These are phyloP conservation scores for Guaruba guarouba DNA, from an alignment of 2,113 vertebrate genomes.

Conservation along the genomic window DNA sequence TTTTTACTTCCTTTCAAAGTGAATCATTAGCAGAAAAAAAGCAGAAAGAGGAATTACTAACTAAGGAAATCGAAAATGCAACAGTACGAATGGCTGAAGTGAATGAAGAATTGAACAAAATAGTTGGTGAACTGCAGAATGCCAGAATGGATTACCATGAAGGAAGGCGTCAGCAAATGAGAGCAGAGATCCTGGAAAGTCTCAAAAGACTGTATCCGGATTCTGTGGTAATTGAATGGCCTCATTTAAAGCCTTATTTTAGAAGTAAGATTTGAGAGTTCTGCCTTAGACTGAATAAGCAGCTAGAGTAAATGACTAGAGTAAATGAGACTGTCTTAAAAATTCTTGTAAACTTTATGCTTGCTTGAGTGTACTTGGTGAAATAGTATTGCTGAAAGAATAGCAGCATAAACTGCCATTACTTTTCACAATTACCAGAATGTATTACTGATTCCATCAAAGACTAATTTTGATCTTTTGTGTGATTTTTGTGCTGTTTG, in stretches of 20 bases:
- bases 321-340: neutral
- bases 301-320: neutral
- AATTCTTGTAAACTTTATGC: neutral
- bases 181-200: conserved; percentile 83
- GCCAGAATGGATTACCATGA: conserved; percentile 87
- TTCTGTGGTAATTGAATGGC: conserved; percentile 81
- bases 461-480: neutral
- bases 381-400: neutral
- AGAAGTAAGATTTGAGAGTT: neutral
- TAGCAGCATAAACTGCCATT: neutral
- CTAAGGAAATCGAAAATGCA: conserved; percentile 74
- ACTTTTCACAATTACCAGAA: neutral
- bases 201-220: conserved; percentile 85
- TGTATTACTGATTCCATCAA: neutral
- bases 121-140: conserved; percentile 80
- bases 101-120: conserved; percentile 79
- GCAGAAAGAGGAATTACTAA: conserved; percentile 75
- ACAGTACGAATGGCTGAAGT: conserved; percentile 75
- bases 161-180: conserved; percentile 79
- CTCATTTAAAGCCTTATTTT: neutral
- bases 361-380: neutral
- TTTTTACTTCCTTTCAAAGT: conserved; percentile 65
- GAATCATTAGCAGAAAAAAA: conserved; percentile 74
- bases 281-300: neutral
- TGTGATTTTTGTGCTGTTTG: neutral